Conservation (phyloP, 2,113 vertebrate species). For the Dasyprocta punctata region DNA sequence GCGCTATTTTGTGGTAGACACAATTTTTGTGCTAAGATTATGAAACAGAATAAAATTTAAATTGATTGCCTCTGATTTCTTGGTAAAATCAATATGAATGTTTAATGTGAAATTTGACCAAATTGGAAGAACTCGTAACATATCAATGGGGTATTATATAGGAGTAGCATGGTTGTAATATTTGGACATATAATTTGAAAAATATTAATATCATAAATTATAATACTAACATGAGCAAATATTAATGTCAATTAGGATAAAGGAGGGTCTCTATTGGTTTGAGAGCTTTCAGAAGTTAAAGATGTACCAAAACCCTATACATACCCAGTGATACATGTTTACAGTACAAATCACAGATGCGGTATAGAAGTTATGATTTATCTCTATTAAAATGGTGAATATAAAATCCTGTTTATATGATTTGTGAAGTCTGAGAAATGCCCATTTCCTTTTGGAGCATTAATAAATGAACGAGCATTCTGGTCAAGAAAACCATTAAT, state of each 20-base stretch:
- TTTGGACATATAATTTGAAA: not conserved
- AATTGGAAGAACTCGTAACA: not conserved
- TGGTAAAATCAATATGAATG: not conserved
- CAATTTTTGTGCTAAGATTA: not conserved
- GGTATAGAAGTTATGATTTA: constrained; percentile 45
- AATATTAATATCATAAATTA: not conserved
- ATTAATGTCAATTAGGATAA: not conserved
- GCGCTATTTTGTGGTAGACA: not conserved
- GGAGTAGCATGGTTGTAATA: not conserved
- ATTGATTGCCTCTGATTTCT: not conserved
- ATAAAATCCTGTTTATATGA: constrained; percentile 58
- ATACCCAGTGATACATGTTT: not conserved
- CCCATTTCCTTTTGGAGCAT: constrained; percentile 19
- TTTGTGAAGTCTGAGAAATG: constrained; percentile 57
- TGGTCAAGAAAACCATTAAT: constrained; percentile 59
- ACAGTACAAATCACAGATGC: not conserved
- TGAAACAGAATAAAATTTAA: not conserved
- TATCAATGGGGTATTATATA: not conserved
- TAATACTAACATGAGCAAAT: not conserved
- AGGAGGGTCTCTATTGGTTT: not conserved
- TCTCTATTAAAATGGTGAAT: constrained; percentile 49
- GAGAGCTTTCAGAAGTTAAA: not conserved
- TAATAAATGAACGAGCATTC: constrained; percentile 62
- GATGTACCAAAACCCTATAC: not conserved
- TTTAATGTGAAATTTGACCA: not conserved